These are phyloP conservation scores for Phanerotoma sp. DNA, from an alignment of 2,888 invertebrate genomes.

Conservation along the genomic window DNA sequence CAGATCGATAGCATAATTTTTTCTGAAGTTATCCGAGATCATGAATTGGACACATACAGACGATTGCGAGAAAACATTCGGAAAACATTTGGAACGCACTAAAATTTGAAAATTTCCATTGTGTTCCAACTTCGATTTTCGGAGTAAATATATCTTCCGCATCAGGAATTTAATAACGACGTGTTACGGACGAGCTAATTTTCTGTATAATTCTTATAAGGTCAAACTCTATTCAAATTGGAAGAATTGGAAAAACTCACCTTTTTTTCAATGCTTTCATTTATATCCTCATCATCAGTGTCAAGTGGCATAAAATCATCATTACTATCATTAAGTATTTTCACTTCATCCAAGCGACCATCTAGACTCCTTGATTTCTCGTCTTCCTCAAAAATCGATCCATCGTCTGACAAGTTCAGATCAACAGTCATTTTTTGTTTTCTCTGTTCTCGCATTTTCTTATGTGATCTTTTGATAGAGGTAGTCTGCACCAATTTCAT, in stretches of 20 bases:
- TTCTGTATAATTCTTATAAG: no score
- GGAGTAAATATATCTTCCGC: no score
- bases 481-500: constrained; percentile 41
- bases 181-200: no score
- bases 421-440: constrained; percentile 27
- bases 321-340: constrained; percentile 10
- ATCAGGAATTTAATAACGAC: no score
- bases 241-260: neutral
- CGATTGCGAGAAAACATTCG: no score
- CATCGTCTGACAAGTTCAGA: constrained; percentile 45
- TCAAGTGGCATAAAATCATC: neutral
- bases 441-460: constrained; percentile 41
- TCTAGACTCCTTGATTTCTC: constrained; percentile 30
- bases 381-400: constrained; percentile 47
- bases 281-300: neutral
- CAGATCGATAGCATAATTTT: neutral
- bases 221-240: no score
- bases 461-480: constrained; percentile 49
- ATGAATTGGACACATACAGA: no score
- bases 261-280: neutral
- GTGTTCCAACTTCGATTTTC: no score
- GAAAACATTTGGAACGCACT: no score
- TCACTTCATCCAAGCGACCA: constrained; percentile 8
- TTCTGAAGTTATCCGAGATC: no score
- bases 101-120: no score